Evolutionary conservation across 2,113 vertebrate species (phyloP), one percentile per base, ranked within the genome.

Genomic region (Opisthocomus hoazin): DNA sequence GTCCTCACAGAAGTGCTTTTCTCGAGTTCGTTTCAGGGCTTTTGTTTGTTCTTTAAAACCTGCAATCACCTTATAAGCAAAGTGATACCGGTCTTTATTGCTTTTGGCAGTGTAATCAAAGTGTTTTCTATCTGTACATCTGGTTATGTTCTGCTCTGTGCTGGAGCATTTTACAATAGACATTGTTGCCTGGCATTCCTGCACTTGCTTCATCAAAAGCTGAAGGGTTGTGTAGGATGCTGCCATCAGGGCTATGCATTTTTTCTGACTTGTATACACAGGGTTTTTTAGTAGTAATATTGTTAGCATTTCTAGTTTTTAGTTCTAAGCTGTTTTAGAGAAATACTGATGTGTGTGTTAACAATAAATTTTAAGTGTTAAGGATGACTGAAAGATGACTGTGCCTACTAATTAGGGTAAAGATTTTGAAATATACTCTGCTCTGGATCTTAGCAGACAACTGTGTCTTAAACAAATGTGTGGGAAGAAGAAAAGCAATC

Each of bases 401-500:
- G 78, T 97, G 68, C 94, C 94, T 96, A 90, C 85, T 95, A 87
- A 96, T 93, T 69, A 90, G 95, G 97, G 95, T 96, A 98, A 98
- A 97, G 94, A 95, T 58, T 95, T 85, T 97, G 96, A 98, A 95
- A 93, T 97, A 36, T 96, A 85, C 58, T 97, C 79, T 97, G 97
- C 97, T 97, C 97, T 97, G 95, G 96, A 96, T 97, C 94, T 97
- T 94, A 97, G 96, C 91, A 96, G 94, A 98, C 89, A 97, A 91
- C 95, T 97, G 78, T 96, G 51, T 90, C 93, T 98, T 97, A 98
- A 98, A 97, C 97, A 96, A 94, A 96, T 97, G 87, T 98, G 78
- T 97, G 96, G 93, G 93, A 98, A 97, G 97, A 97, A 93, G 95
- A 97, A 95, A 97, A 97, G 85, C 97, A 97, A 95, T 96, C 90